Evolutionary conservation across 2,113 vertebrate genomes (phyloP), one percentile per base, ranked within the genome.

Genomic region (Onychorhynchus coronatus): DNA sequence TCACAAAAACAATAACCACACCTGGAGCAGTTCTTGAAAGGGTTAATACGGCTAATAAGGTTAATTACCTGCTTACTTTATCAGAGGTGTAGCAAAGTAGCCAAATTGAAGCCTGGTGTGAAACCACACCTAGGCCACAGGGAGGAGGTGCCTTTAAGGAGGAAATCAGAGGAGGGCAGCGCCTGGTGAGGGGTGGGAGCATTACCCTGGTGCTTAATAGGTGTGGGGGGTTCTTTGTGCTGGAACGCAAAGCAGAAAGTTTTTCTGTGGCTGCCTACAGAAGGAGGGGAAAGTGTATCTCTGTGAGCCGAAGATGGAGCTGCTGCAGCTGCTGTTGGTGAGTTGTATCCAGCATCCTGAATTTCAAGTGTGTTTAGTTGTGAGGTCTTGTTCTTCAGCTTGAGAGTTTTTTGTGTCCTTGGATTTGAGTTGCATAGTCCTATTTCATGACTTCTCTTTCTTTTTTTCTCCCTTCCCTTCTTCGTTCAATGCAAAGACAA

Each of bases 221-320:
- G 1, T 5, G 11, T 37, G 52, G 11, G 8, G 0, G 13, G 5
- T 3, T 46, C 35, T 75, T 61, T 55, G 8, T 28, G 8, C 20
- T 81, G 8, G 27, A 42, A 14, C 1, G 1, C 0, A 8, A 44
- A 72, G 3, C 4, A 39, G 37, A 3, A n/a, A 3, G 14, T 25
- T 85, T 88, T 80, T 84, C 13, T 50, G 15, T 8, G 3, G 11
- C 1, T 19, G 6, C 3, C 14, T 37, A 8, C 8, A 15, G 31
- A 63, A 56, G 11, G 4, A 49, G 8, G 8, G 6, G 2, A 4
- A 31, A 39, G 0, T 3, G 0, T 14, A 1, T 44, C 2, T 25
- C 10, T 47, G 2, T n/a, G 52, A 49, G 14, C 3, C 1, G 11
- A 49, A 31, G 27, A 6, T 28, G 16, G 37, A 24, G 9, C 12